phyloP scores from a whole-genome alignment of 1,140 invertebrate species.

The Parasteatoda tepidariorum region DNA sequence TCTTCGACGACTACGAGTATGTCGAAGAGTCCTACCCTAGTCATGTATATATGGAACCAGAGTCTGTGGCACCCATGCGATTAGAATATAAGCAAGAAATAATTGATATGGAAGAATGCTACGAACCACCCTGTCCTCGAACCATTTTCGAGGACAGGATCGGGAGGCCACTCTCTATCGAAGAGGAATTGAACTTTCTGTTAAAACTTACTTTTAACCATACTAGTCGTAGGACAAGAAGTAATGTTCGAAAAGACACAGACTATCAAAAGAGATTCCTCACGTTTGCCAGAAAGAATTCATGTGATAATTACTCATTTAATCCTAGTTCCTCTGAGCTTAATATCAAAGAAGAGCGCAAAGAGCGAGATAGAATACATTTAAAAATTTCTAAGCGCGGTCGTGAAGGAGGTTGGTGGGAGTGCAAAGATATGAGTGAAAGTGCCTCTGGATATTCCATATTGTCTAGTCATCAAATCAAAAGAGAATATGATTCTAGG shows the following conservation, averaged over 20 bases:
- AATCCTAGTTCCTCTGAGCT: background rate
- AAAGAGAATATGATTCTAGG: constrained; percentile 6
- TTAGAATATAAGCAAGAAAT: background rate
- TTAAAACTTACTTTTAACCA: background rate
- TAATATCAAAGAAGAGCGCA: background rate
- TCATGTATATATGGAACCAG: background rate
- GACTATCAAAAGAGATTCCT: background rate
- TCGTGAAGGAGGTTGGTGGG: background rate
- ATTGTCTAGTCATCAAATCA: constrained; percentile 15
- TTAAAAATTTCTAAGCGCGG: background rate
- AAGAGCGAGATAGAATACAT: background rate
- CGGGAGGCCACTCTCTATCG: background rate
- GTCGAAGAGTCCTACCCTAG: background rate
- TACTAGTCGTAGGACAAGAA: background rate
- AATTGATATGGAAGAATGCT: background rate
- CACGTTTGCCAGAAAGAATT: background rate
- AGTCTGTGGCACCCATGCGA: background rate
- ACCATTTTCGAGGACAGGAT: background rate
- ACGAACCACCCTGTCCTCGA: background rate
- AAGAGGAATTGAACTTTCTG: background rate
- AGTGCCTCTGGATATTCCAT: background rate
- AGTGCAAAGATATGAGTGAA: background rate
- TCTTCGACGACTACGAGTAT: background rate
- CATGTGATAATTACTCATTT: background rate
- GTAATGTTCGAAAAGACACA: background rate